Evolutionary conservation across 1,140 invertebrate genomes (phyloP), one percentile per base, ranked within the genome.

Genomic region (Micrasema longulum): DNA sequence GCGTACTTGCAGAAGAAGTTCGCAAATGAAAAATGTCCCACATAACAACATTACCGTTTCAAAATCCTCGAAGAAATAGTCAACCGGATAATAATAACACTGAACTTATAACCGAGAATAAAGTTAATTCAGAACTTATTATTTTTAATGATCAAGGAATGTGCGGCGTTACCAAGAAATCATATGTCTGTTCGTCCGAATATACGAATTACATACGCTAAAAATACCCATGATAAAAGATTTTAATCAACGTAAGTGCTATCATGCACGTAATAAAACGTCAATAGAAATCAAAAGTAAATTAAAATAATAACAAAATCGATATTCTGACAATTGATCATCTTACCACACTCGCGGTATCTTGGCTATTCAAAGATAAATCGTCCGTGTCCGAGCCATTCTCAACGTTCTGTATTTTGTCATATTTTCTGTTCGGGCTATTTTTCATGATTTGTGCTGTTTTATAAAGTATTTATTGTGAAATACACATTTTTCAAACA

Each of bases 271-370:
- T n/a, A n/a, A n/a, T n/a, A n/a, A n/a, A n/a, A n/a, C n/a, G n/a
- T n/a, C n/a, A n/a, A n/a, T n/a, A n/a, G 50, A 53, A 53, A 23
- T 12, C 22, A 53, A 18, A 22, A 23, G 22, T n/a, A 45, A 22
- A 22, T 23, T 14, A 41, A 69, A 69, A 69, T 69, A 69, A 69
- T 83, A 83, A 82, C 81, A 83, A 77, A 84, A 84, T 84, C 83
- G 82, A 84, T 84, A 84, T 78, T 64, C 23, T 50, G 69, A 52
- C 67, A 50, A 50, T 35, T 79, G 73, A 43, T 41, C 80, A n/a
- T n/a, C 83, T 82, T 74, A 84, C 83, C 82, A 85, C 77, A 81
- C 83, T 85, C 16, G 83, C 83, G 67, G 83, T 85, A 77, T 85
- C 83, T 77, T 85, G 83, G 76, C 83, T 85, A 74, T 83, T 81